These are phyloP conservation scores for Alsophila aescularia DNA, from an alignment of 2,888 invertebrate species.

Conservation along the genomic window DNA sequence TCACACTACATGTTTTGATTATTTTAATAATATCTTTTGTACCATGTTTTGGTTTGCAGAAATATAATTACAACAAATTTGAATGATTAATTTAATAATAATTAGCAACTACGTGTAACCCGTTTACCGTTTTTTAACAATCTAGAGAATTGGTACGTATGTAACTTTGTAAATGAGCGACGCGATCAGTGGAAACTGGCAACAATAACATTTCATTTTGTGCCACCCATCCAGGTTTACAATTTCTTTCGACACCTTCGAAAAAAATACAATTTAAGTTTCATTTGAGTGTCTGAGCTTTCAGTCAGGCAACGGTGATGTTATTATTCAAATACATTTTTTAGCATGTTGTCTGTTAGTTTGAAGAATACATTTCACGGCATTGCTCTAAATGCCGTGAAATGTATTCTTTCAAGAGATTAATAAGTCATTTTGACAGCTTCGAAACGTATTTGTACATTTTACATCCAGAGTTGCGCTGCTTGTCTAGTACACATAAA, in stretches of 20 bases:
- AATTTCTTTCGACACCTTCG: neutral
- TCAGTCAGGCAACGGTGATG: no score
- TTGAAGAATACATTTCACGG: no score
- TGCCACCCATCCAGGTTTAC: neutral
- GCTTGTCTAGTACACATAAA: no score
- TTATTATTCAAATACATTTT: no score
- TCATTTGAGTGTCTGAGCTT: no score
- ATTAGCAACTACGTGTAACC: conserved; percentile 24
- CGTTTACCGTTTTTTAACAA: conserved; percentile 40
- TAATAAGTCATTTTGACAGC: no score
- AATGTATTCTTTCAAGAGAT: no score
- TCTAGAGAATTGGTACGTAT: conserved; percentile 45
- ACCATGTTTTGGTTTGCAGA: neutral
- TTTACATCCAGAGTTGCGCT: no score
- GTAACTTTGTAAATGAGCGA: conserved; percentile 46
- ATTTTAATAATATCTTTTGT: no score
- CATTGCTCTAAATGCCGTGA: no score
- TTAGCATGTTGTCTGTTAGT: no score
- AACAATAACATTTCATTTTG: neutral
- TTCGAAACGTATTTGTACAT: no score
- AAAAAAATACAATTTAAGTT: neutral
- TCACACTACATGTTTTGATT: neutral
- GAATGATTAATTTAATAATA: conserved; percentile 19
- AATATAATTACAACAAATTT: conserved; percentile 7
- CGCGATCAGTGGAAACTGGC: conserved; percentile 23